Evolutionary conservation across 2,888 invertebrate species (phyloP).

Genomic region (Mycogona germanica): DNA sequence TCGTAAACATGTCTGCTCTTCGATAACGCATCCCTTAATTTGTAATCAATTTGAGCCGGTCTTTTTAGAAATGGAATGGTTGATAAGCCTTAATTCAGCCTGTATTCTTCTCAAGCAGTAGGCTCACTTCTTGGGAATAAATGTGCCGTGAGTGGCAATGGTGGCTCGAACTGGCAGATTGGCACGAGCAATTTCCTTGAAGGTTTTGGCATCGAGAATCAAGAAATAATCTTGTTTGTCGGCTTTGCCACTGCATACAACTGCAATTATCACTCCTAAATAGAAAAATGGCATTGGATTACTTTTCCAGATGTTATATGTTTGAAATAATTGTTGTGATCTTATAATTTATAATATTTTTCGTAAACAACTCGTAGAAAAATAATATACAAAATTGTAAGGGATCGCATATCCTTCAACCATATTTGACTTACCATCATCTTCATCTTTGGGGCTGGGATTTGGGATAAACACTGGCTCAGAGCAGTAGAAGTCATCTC

Average conservation of each 20-base stretch:
- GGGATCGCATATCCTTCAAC: too few relatives aligned
- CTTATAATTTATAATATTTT: too few relatives aligned
- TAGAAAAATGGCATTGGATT: too few relatives aligned
- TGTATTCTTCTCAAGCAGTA: not conserved
- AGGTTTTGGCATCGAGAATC: constrained; percentile 17
- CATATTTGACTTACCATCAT: constrained; percentile 37
- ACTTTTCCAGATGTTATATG: too few relatives aligned
- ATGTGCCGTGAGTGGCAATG: constrained; percentile 9
- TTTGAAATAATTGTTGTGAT: too few relatives aligned
- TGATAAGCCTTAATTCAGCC: not conserved
- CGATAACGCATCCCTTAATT: too few relatives aligned
- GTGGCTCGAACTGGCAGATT: constrained; percentile 2
- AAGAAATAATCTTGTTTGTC: constrained; percentile 12
- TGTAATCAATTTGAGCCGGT: too few relatives aligned
- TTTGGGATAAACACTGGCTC: constrained; percentile 35
- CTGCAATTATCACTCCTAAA: constrained; percentile 13
- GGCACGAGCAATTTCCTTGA: constrained; percentile 16
- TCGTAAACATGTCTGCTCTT: too few relatives aligned
- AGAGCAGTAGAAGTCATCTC: constrained; percentile 28
- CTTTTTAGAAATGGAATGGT: too few relatives aligned
- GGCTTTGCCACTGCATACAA: constrained; percentile 3
- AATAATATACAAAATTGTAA: too few relatives aligned
- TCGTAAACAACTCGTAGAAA: too few relatives aligned
- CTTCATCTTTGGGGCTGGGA: constrained; percentile 32
- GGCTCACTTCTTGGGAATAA: constrained; percentile 13